Evolutionary conservation across 2,113 vertebrate species (phyloP).

Genomic region (Megaptera novaeangliae): DNA sequence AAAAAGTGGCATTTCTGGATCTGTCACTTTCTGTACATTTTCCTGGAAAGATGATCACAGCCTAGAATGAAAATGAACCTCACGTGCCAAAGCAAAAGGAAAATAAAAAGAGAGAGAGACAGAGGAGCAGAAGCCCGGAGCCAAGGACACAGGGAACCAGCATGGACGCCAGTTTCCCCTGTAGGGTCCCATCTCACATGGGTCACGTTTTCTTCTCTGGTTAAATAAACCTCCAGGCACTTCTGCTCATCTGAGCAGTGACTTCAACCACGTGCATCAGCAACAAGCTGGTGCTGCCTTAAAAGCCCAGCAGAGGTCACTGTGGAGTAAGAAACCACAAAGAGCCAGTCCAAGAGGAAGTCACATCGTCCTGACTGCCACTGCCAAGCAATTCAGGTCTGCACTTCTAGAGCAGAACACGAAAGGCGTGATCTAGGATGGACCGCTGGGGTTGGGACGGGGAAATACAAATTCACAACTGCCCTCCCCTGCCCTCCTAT

Average conservation of each 20-base stretch:
- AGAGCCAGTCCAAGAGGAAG: too few species aligned
- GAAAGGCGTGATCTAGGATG: rapidly evolving
- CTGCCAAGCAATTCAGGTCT: not conserved
- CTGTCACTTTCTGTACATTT: not conserved
- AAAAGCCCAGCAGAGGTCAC: constrained; percentile 63
- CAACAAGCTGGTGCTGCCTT: not conserved
- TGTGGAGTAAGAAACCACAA: constrained; percentile 18
- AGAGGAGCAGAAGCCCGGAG: not conserved
- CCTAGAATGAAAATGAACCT: not conserved
- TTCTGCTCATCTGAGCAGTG: not conserved
- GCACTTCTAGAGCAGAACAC: not conserved
- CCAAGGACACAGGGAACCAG: not conserved
- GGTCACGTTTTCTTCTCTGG: not conserved
- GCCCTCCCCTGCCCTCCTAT: rapidly evolving
- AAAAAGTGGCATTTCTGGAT: not conserved
- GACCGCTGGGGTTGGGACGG: rapidly evolving
- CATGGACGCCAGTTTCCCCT: rapidly evolving
- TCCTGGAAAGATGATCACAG: not conserved
- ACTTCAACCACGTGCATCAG: not conserved
- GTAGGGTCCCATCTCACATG: rapidly evolving
- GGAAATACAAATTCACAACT: not conserved
- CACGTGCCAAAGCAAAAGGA: not conserved
- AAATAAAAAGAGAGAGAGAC: not conserved
- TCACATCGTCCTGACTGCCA: not conserved
- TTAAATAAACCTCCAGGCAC: not conserved